Base-by-base conservation (phyloP, 2,797 vertebrate genomes). In the Hipposideros larvatus region DNA sequence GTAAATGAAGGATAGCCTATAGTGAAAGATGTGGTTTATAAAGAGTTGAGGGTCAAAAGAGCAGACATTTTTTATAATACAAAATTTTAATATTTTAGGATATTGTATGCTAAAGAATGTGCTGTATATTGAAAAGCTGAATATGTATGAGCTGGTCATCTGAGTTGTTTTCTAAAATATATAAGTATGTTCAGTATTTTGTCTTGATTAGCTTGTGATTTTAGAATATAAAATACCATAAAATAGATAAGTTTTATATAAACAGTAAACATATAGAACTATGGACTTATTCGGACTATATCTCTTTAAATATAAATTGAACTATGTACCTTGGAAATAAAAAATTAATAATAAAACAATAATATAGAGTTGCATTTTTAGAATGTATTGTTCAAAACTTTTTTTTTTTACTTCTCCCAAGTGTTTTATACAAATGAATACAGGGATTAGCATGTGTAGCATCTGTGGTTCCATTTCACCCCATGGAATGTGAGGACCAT, bases 1-100 rank as follows among this genome's bases (percentile, higher is more conserved):
- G 99, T 99, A 98, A 98, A 92, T 41, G 61, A 94, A 94, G 90
- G 43, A 92, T 84, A 70, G 46, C 95, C 94, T 92, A 22, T 51
- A 74, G 48, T 46, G 82, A 97, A 84, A 91, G 31, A 74, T 37
- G 10, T 71, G 34, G 2, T 53, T 53, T 73, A 13, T 91, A 92
- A 48, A 63, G 28, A 87, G 43, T 59, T 59, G 43, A 66, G 48
- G 53, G 15, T 88, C 75, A 48, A 95, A 66, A 80, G 92, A 95
- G 74, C 55, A 65, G 89, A 87, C 82, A 68, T 59, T 77, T 91
- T 46, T 73, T 70, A 48, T 24, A 83, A 90, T 87, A 75, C 48
- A 91, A 86, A 65, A 46, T 24, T 73, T 61, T 88, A 87, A 63
- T 93, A 48, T 61, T 90, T 59, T 18, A 63, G 89, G 37, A 70